Conservation (phyloP, 2,113 vertebrate species). For the Aphelocoma coerulescens region DNA sequence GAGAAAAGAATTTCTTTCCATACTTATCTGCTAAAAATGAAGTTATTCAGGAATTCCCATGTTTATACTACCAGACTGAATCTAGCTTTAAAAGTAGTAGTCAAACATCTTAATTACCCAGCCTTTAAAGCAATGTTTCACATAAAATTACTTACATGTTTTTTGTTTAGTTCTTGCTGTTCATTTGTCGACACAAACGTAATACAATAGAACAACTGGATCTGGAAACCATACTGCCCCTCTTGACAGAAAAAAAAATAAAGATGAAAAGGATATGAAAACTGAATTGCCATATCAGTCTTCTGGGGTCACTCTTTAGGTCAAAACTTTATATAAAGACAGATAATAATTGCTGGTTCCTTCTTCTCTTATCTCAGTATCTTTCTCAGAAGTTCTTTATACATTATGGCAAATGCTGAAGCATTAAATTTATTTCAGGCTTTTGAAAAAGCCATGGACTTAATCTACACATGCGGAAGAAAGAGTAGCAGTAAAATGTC, state of each 20-base stretch:
- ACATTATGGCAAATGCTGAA: not conserved
- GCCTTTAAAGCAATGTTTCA: not conserved
- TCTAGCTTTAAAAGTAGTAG: not conserved
- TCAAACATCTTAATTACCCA: not conserved
- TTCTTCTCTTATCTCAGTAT: not conserved
- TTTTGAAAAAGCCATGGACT: not conserved
- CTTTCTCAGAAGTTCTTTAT: not conserved
- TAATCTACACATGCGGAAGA: not conserved
- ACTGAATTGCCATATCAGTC: not conserved
- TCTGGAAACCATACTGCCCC: not conserved
- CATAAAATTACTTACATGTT: not conserved
- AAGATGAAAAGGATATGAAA: not conserved
- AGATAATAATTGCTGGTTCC: not conserved
- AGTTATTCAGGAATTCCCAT: not conserved
- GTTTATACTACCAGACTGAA: not conserved
- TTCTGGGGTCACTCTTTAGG: not conserved
- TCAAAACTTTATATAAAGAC: not conserved
- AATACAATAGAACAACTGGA: not conserved
- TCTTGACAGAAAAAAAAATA: not conserved
- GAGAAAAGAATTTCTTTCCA: not conserved
- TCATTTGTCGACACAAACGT: not conserved
- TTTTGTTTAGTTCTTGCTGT: not conserved
- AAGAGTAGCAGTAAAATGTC: not conserved
- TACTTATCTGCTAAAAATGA: not conserved
- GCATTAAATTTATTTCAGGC: not conserved